Evolutionary conservation across 2,113 vertebrate species (phyloP).

Genomic region (Mohoua ochrocephala): DNA sequence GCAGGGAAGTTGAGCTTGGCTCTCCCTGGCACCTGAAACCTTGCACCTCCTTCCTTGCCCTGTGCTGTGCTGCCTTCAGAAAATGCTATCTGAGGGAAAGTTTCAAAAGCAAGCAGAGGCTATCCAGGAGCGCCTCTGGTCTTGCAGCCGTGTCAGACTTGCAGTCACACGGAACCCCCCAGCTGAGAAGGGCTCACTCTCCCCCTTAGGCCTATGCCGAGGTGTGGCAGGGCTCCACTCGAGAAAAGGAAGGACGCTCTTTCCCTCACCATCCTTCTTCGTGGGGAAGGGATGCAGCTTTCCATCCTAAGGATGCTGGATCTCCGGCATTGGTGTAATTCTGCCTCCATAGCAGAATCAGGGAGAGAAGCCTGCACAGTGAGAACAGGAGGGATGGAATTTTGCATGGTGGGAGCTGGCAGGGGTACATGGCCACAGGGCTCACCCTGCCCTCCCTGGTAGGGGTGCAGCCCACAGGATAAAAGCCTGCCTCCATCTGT

Average conservation of each 20-base stretch:
- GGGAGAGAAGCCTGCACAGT: background rate
- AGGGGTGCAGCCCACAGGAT: background rate
- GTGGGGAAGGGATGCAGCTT: background rate
- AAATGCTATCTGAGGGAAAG: background rate
- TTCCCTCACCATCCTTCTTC: background rate
- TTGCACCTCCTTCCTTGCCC: background rate
- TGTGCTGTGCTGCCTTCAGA: background rate
- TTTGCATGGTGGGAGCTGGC: background rate
- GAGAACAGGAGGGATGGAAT: background rate
- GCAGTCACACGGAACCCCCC: rapidly evolving
- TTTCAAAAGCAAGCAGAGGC: background rate
- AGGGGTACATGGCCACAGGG: background rate
- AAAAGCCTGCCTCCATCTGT: background rate
- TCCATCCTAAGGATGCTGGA: background rate
- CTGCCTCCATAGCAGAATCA: background rate
- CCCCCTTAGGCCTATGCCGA: rapidly evolving
- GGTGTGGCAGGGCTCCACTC: background rate
- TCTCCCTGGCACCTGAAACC: background rate
- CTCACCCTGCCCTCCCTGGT: background rate
- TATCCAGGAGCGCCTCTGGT: background rate
- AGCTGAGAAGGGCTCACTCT: background rate
- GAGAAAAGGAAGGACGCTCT: background rate
- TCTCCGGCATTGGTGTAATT: background rate
- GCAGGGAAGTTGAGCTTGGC: background rate
- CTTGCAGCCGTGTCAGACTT: background rate